Conservation (phyloP, 1,140 invertebrate genomes). For the Megalonaias nervosa region DNA sequence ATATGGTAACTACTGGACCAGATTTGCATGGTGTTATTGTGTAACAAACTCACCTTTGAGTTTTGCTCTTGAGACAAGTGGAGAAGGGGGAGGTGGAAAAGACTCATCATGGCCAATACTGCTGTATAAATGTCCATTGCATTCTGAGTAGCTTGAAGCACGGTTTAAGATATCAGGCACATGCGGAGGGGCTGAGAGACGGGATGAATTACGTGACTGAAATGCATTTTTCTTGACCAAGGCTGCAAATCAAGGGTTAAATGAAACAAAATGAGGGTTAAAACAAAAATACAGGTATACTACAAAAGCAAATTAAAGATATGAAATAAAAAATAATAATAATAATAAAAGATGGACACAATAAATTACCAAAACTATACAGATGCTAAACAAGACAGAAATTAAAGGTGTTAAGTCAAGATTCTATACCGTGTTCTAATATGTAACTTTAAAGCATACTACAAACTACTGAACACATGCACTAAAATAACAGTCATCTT, state of each 20-base stretch:
- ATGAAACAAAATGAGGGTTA: neutral
- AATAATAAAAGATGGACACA: neutral
- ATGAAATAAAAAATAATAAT: neutral
- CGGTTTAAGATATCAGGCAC: conserved; percentile 45
- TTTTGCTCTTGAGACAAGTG: conserved; percentile 1
- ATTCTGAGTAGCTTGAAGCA: conserved; percentile 20
- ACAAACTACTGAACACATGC: too few relatives aligned
- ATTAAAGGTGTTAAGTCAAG: too few relatives aligned
- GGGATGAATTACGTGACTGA: neutral
- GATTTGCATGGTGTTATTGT: too few relatives aligned
- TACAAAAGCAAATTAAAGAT: conserved; percentile 7
- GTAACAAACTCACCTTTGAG: too few relatives aligned
- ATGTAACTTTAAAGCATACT: too few relatives aligned
- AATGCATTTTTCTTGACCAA: conserved; percentile 8
- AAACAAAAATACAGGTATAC: conserved; percentile 1
- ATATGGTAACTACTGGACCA: too few relatives aligned
- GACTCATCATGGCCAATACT: conserved; percentile 54
- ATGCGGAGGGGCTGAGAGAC: conserved; percentile 14
- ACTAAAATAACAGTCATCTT: too few relatives aligned
- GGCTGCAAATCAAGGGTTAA: too few relatives aligned
- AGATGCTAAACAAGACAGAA: too few relatives aligned
- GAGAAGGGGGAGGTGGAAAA: conserved; percentile 59
- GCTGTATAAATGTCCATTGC: conserved; percentile 36
- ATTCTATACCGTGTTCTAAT: too few relatives aligned
- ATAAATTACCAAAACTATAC: neutral